Evolutionary conservation across 2,113 vertebrate genomes (phyloP).

Genomic region (Ovibos moschatus): DNA sequence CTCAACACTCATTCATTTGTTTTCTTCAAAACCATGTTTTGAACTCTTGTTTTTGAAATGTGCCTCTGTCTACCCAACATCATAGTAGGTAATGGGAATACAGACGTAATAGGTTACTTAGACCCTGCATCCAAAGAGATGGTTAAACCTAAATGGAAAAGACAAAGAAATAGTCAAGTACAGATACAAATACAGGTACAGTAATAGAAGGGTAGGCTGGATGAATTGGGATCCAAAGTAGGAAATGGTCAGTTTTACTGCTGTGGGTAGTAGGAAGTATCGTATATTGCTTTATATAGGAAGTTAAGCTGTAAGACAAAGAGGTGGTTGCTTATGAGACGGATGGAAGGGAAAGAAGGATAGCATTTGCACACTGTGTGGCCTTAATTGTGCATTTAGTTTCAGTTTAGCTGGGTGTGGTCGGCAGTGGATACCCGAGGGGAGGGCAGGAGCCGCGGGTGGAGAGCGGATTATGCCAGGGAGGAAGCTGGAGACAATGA

Average conservation of each 20-base stretch:
- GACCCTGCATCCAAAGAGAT: not conserved
- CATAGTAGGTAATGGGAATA: not conserved
- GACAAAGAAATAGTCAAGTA: not conserved
- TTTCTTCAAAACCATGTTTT: not conserved
- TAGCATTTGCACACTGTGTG: not conserved
- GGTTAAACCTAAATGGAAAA: slow-evolving; percentile 6
- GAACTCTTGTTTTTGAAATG: not conserved
- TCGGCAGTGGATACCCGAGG: not conserved
- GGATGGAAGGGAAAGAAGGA: not conserved
- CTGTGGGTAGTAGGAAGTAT: not conserved
- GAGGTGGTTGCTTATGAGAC: not conserved
- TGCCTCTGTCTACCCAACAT: not conserved
- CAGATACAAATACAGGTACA: not conserved
- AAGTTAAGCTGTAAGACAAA: not conserved
- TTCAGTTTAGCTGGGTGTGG: not conserved
- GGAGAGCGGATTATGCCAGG: fast-evolving
- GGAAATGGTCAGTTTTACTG: not conserved
- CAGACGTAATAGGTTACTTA: not conserved
- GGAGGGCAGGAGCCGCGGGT: not conserved
- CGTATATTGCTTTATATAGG: not conserved
- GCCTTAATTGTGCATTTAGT: not conserved
- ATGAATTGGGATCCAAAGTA: not conserved
- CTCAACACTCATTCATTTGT: not conserved
- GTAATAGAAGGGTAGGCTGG: not conserved
- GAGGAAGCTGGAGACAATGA: not conserved